phyloP scores from a whole-genome alignment of 1,140 invertebrate species.

The Hycleus cichorii region DNA sequence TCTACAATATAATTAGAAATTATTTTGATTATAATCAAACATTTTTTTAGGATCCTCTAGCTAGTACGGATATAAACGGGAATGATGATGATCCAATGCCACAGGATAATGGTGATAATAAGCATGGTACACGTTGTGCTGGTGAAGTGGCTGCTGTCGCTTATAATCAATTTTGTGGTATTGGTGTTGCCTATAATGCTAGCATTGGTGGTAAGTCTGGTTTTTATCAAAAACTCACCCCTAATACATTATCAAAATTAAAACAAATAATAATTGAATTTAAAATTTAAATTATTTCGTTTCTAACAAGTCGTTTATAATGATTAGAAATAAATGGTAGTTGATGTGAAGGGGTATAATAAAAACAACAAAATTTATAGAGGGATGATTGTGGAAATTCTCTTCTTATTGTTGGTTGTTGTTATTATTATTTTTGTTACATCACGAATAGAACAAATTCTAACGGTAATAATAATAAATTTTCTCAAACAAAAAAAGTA shows the following conservation, averaged over 20 bases:
- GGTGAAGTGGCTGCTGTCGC: slow-evolving; percentile 89
- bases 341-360: too few relatives aligned
- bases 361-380: too few relatives aligned
- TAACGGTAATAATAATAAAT: neutral
- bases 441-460: neutral
- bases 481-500: neutral
- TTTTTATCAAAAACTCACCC: neutral
- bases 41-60: slow-evolving; percentile 67
- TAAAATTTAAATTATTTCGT: too few relatives aligned
- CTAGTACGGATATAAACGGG: slow-evolving; percentile 96
- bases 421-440: neutral
- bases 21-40: neutral
- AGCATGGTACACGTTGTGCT: slow-evolving; percentile 87
- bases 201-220: slow-evolving; percentile 73
- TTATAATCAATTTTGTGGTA: slow-evolving; percentile 88
- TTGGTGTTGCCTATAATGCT: slow-evolving; percentile 89
- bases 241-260: neutral
- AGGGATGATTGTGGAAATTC: too few relatives aligned
- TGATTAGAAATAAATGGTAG: too few relatives aligned
- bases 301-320: too few relatives aligned
- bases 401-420: too few relatives aligned
- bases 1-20: too few relatives aligned
- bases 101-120: slow-evolving; percentile 88
- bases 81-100: slow-evolving; percentile 95
- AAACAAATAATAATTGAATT: neutral